phyloP scores from a whole-genome alignment of 2,797 vertebrate genomes.

The Amphiprion clarkii region DNA sequence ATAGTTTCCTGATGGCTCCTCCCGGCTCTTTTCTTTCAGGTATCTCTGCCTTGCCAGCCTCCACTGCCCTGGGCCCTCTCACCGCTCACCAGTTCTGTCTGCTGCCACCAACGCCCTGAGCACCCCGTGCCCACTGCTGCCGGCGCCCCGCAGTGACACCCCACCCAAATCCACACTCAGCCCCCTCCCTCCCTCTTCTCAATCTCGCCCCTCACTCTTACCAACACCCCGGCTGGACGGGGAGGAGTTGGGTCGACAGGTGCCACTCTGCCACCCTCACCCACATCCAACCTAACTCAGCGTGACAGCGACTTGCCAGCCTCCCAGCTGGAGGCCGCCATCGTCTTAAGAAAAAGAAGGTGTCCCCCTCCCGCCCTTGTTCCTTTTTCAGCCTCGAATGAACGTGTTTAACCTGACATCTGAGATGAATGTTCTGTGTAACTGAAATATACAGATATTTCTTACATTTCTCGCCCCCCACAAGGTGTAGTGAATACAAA shows the following conservation, averaged over 20 bases:
- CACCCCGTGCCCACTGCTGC: slow-evolving; percentile 90
- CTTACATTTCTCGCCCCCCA: slow-evolving; percentile 42
- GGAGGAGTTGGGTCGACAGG: slow-evolving; percentile 43
- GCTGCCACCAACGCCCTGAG: slow-evolving; percentile 91
- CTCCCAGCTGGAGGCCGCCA: slow-evolving; percentile 22
- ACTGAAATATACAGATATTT: slow-evolving; percentile 63
- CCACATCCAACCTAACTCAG: slow-evolving; percentile 46
- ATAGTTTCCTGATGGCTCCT: neutral
- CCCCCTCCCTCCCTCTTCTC: slow-evolving; percentile 32
- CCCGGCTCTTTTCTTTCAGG: slow-evolving; percentile 76
- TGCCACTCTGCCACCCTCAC: slow-evolving; percentile 52
- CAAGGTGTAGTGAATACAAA: slow-evolving; percentile 49
- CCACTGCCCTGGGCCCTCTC: slow-evolving; percentile 94
- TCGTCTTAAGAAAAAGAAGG: slow-evolving; percentile 22
- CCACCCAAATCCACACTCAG: slow-evolving; percentile 1
- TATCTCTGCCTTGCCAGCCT: slow-evolving; percentile 96
- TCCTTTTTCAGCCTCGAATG: slow-evolving; percentile 44
- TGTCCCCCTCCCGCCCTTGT: slow-evolving; percentile 5
- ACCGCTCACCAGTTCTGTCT: slow-evolving; percentile 93
- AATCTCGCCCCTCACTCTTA: slow-evolving; percentile 21
- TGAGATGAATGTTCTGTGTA: slow-evolving; percentile 77
- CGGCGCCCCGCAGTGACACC: slow-evolving; percentile 89
- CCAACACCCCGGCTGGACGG: slow-evolving; percentile 13
- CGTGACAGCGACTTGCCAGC: slow-evolving; percentile 38
- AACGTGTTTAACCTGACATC: slow-evolving; percentile 59